phyloP scores from a whole-genome alignment of 1,140 invertebrate genomes.

The Brachionus sp. region DNA sequence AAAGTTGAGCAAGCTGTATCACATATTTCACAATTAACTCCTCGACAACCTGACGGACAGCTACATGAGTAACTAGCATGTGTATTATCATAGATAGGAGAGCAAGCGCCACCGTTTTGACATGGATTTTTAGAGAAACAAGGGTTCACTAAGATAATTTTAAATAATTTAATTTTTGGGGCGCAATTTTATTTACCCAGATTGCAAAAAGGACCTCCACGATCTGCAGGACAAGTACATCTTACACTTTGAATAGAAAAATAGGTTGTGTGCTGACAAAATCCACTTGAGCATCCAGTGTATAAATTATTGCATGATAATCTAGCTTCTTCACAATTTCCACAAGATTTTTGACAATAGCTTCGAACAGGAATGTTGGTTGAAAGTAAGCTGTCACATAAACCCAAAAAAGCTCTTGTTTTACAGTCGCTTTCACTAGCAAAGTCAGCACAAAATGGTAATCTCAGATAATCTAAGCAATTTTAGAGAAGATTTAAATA shows the following conservation, averaged over 20 bases:
- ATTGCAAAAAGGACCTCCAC: constrained; percentile 36
- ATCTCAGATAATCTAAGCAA: constrained; percentile 22
- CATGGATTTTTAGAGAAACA: constrained; percentile 12
- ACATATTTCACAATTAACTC: constrained; percentile 25
- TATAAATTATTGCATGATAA: background rate
- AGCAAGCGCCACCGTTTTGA: background rate
- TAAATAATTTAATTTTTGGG: background rate
- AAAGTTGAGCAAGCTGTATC: background rate
- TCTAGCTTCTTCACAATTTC: background rate
- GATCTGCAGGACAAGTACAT: background rate
- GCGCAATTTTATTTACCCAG: background rate
- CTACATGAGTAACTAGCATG: background rate
- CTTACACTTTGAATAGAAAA: background rate
- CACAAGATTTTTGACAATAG: constrained; percentile 41
- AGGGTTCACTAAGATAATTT: background rate
- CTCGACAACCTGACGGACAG: background rate
- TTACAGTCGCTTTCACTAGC: background rate
- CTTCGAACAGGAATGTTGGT: constrained; percentile 9
- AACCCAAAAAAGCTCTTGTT: background rate
- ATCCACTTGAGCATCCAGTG: background rate
- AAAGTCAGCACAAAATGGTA: background rate
- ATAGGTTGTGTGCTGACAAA: background rate
- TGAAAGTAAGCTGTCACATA: background rate
- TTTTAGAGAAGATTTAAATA: background rate
- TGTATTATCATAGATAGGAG: background rate